Evolutionary conservation across 2,113 vertebrate genomes (phyloP), one percentile per base, ranked within the genome.

Genomic region (Tetrax tetrax): DNA sequence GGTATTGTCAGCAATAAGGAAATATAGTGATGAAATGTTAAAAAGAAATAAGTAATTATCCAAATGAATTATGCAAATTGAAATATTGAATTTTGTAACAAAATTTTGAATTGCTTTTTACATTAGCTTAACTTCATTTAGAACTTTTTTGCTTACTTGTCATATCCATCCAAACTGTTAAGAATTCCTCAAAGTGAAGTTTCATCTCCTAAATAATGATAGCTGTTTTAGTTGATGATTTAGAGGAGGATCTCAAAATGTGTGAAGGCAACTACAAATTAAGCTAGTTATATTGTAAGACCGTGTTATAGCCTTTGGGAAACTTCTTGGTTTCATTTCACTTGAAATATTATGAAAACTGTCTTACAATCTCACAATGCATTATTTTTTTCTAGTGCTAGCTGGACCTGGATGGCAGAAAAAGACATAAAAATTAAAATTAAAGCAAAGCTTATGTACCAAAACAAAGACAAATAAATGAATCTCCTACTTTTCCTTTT

Each of bases 381-480:
- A 33, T 28, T 79, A 8, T n/a, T 18, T 45, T 75, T 77, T 63
- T 63, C 37, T 80, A 22, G 22, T 57, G 45, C 2, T 91, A 53
- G 17, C 45, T 91, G n/a, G 38, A 72, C 28, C 29, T 72, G 15
- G 3, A 24, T 78, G 45, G 64, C 14, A 79, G 41, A 74, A 75
- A 81, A 78, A 68, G 21, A 35, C 18, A 37, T 43, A 43, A 89
- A 94, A 92, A 93, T 93, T 75, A 78, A 54, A 89, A 84, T 83
- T 76, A 89, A 94, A 90, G 27, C 56, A 92, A 71, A 90, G 48
- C 38, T 90, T 53, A 89, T 81, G 21, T 79, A 72, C 19, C 50
- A 83, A 43, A 95, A 86, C 79, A 11, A 41, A 93, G 61, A 72
- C 21, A 94, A 93, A 89, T 70, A 96, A 86, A 81, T 38, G 90